phyloP scores from a whole-genome alignment of 35 echinoderm and acorn worm species.

The Diadema setosum region DNA sequence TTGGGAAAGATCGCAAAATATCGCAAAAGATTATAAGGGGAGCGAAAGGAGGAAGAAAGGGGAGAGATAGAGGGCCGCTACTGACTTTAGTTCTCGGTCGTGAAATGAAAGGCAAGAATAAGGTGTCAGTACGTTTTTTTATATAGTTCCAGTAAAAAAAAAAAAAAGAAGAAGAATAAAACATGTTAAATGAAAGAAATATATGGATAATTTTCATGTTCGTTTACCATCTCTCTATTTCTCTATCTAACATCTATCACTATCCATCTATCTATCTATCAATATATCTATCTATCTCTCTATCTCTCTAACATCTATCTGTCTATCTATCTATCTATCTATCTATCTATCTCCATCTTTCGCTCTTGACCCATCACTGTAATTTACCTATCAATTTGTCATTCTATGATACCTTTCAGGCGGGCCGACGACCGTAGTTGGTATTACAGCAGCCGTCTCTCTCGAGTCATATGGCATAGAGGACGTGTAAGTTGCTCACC shows the following conservation, averaged over 20 bases:
- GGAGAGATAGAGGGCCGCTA: no score
- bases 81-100: no score
- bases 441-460: constrained; percentile 34
- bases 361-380: background rate
- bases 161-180: no score
- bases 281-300: background rate
- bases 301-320: background rate
- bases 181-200: no score
- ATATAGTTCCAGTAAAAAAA: no score
- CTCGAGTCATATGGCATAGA: constrained; percentile 51
- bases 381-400: background rate
- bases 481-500: constrained; percentile 10
- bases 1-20: no score
- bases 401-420: background rate
- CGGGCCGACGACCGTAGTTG: constrained; percentile 43
- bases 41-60: no score
- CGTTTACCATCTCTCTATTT: background rate
- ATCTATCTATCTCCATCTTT: background rate
- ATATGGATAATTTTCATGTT: no score
- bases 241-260: background rate
- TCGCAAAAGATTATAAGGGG: no score
- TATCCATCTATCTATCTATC: background rate
- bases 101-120: no score
- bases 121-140: no score
- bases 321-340: background rate